Evolutionary conservation across 2,888 invertebrate genomes (phyloP).

Genomic region (Melieria picta): DNA sequence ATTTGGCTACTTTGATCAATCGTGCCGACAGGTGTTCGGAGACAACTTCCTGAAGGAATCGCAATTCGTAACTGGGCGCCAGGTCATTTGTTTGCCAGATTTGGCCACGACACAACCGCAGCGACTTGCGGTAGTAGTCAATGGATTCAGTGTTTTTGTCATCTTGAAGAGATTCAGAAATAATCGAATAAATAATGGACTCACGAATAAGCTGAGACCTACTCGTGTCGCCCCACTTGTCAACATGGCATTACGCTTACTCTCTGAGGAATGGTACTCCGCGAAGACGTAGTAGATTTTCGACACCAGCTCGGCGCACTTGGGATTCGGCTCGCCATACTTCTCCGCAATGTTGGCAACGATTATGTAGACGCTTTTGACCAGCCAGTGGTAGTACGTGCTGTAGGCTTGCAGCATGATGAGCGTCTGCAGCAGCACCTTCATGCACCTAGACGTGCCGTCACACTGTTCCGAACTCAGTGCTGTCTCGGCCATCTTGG

Average conservation of each 20-base stretch:
- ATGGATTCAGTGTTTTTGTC: constrained; percentile 38
- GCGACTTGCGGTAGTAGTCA: constrained; percentile 44
- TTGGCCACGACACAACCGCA: constrained; percentile 49
- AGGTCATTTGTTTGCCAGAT: constrained; percentile 48
- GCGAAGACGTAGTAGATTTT: constrained; percentile 11
- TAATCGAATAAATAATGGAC: neutral
- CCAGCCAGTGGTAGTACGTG: constrained; percentile 47
- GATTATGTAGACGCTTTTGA: constrained; percentile 48
- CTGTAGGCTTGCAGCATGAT: constrained; percentile 45
- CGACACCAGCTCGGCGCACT: constrained; percentile 23
- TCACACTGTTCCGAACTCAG: constrained; percentile 37
- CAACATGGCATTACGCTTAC: neutral
- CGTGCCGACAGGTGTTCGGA: constrained; percentile 46
- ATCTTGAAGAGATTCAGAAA: too few relatives aligned
- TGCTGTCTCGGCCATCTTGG: constrained; percentile 51
- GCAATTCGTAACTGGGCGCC: constrained; percentile 7
- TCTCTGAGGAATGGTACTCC: neutral
- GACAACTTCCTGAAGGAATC: constrained; percentile 46
- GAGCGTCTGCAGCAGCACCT: constrained; percentile 49
- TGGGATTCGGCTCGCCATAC: constrained; percentile 10
- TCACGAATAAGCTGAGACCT: neutral
- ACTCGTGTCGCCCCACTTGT: neutral
- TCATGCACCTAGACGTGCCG: constrained; percentile 48
- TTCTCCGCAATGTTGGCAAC: constrained; percentile 43
- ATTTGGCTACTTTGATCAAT: constrained; percentile 45